Percentiles rank a stretch among this genome's conserved stretches.
These are phyloP conservation scores for Heliconius eleuchia DNA, from an alignment of 1,140 invertebrate genomes.

Conservation along the genomic window DNA sequence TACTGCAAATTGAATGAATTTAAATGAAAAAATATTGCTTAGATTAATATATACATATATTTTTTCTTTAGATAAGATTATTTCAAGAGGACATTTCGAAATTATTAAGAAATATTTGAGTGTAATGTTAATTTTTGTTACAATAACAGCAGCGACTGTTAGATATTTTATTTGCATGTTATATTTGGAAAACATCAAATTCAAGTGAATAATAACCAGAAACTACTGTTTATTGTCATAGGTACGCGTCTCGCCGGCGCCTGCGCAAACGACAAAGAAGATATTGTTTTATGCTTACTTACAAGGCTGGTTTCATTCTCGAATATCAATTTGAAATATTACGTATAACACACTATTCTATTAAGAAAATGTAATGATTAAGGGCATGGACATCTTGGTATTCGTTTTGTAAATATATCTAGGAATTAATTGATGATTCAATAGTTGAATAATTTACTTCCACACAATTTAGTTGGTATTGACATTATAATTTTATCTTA, in stretches of 20 bases:
- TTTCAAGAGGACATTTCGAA: background rate
- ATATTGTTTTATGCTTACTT: constrained; percentile 54
- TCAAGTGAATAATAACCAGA: constrained; percentile 25
- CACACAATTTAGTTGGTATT: background rate
- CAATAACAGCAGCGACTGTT: background rate
- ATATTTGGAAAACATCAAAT: constrained; percentile 19
- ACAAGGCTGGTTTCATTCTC: constrained; percentile 55
- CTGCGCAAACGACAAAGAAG: constrained; percentile 47
- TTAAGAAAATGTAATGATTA: background rate
- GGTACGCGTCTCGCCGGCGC: constrained; percentile 53
- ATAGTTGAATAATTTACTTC: background rate
- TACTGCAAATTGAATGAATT: too few relatives aligned
- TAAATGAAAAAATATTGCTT: too few relatives aligned
- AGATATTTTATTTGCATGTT: constrained; percentile 8
- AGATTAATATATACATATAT: too few relatives aligned
- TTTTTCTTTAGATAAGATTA: too few relatives aligned
- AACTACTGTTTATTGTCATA: constrained; percentile 45
- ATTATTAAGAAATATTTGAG: background rate
- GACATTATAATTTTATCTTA: background rate
- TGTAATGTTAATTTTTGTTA: background rate
- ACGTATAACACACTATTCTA: constrained; percentile 36
- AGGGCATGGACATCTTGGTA: background rate
- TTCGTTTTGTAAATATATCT: background rate
- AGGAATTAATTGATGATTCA: background rate
- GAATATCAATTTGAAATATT: constrained; percentile 44